Conservation (phyloP, 2,113 vertebrate species). For the Anguilla japonica region DNA sequence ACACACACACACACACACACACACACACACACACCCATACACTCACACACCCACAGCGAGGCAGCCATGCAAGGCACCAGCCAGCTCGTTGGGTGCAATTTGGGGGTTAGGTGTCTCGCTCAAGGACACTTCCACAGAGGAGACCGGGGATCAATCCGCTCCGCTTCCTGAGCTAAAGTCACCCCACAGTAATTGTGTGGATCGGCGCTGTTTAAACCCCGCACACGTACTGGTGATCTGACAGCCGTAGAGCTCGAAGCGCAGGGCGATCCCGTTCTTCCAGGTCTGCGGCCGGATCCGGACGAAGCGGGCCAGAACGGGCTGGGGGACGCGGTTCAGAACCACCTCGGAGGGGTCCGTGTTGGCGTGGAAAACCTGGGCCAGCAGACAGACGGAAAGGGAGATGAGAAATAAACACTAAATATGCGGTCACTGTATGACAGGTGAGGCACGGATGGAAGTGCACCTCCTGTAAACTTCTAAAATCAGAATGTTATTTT, state of each 20-base stretch:
- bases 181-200: too few species aligned
- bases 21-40: too few species aligned
- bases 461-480: background rate
- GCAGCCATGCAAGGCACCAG: too few species aligned
- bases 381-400: background rate
- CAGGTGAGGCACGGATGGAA: background rate
- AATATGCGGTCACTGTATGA: background rate
- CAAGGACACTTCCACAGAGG: too few species aligned
- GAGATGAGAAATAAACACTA: background rate
- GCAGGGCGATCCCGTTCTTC: slow-evolving; percentile 87
- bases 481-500: background rate
- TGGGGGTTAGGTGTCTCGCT: too few species aligned
- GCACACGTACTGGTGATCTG: slow-evolving; percentile 89
- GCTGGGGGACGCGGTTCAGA: slow-evolving; percentile 87
- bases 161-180: too few species aligned
- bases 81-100: too few species aligned
- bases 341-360: slow-evolving; percentile 87
- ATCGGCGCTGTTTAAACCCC: background rate
- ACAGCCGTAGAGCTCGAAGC: slow-evolving; percentile 96
- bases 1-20: too few species aligned
- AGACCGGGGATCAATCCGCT: too few species aligned
- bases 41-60: too few species aligned
- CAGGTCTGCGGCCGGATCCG: slow-evolving; percentile 89
- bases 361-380: slow-evolving; percentile 90
- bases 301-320: slow-evolving; percentile 87